Conservation (phyloP, 2,113 vertebrate species). For the Sprattus sprattus region DNA sequence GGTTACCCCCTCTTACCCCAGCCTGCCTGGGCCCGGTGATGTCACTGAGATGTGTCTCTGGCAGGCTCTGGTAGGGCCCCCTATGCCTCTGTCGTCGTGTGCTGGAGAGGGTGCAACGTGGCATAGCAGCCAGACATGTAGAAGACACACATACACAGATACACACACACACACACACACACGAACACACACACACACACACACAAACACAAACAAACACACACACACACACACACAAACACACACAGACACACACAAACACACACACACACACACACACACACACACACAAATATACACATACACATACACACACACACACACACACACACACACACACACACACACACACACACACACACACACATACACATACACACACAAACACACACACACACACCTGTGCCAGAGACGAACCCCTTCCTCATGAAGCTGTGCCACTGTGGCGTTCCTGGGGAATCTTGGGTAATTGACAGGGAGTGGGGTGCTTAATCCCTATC, state of each 20-base stretch:
- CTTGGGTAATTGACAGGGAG: constrained; percentile 43
- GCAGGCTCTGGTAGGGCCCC: too few relatives aligned
- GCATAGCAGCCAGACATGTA: too few relatives aligned
- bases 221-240: too few relatives aligned
- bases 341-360: not conserved
- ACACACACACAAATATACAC: not conserved
- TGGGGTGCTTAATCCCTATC: constrained; percentile 48
- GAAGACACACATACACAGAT: not conserved
- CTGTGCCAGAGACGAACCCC: not conserved
- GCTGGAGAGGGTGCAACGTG: not conserved
- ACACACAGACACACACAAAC: too few relatives aligned
- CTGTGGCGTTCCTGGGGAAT: constrained; percentile 30
- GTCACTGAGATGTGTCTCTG: too few relatives aligned
- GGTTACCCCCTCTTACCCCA: too few relatives aligned
- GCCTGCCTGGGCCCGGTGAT: too few relatives aligned
- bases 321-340: not conserved
- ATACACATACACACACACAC: not conserved
- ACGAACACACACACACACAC: not conserved
- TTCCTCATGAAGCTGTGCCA: not conserved
- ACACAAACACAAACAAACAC: too few relatives aligned
- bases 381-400: not conserved
- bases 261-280: not conserved
- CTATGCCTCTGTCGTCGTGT: too few relatives aligned
- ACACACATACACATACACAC: not conserved
- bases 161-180: not conserved